Evolutionary conservation across 2,888 invertebrate genomes (phyloP), one percentile per base, ranked within the genome.

Genomic region (Thera obeliscata): DNA sequence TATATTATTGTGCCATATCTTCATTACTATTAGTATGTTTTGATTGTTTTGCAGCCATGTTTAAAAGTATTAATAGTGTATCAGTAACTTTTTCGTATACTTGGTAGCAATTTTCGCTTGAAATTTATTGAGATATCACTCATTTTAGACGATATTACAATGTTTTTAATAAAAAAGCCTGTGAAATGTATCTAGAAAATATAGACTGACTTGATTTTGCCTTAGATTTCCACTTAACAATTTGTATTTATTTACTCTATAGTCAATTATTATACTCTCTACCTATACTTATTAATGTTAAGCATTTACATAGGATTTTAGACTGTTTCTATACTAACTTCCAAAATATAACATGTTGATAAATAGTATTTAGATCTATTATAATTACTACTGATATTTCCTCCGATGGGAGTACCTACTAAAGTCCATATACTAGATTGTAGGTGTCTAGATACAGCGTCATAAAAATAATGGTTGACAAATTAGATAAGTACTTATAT

Each of bases 121-220:
- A 12, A 33, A 50, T 12, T 22, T 33, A 33, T 8, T 52, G 52
- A 52, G 12, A 50, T 50, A 50, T 52, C 33, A 22, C 22, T n/a
- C 48, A 50, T 22, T 50, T 7, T 50, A 22, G 50, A 22, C 9
- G 22, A 56, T 35, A 8, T 35, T 22, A 22, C 33, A 2, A 54
- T 54, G 8, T 9, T 43, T 6, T 41, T 61, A 46, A 57, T 41
- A 46, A 55, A 22, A 46, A 55, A 48, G 61, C 61, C 49, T 56
- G 9, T 52, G 56, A 56, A 33, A 22, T 65, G 43, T 62, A 61
- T 68, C 57, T 70, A 79, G 75, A 78, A 79, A 73, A 67, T 78
- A 83, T 81, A 81, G 83, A 83, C 84, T 84, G 84, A 83, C 71
- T 80, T 83, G 74, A 74, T 79, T 83, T 82, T 76, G 80, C 81